Evolutionary conservation across 2,113 vertebrate genomes (phyloP).

Genomic region (Phylloscopus whistleri): DNA sequence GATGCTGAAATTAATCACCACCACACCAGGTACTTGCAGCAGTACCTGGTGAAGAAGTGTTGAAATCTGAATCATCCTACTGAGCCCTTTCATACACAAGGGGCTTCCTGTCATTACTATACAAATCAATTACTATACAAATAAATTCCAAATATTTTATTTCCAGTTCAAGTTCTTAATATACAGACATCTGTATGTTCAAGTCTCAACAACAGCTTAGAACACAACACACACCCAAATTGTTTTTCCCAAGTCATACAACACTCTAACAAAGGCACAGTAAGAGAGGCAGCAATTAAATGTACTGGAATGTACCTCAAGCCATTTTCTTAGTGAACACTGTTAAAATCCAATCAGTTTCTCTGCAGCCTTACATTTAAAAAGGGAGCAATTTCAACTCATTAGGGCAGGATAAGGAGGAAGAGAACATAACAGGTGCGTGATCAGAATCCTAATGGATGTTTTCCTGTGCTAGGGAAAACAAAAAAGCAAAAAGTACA

Average conservation of each 20-base stretch:
- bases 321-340: neutral
- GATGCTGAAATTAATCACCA: too few species aligned
- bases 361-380: neutral
- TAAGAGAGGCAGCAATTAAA: neutral
- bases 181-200: neutral
- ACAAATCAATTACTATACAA: neutral
- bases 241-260: neutral
- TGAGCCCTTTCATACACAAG: too few species aligned
- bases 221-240: neutral
- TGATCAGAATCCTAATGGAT: neutral
- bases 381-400: neutral
- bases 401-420: neutral
- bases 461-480: neutral
- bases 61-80: too few species aligned
- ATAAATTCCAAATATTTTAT: neutral
- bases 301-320: neutral
- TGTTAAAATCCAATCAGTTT: neutral
- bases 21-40: too few species aligned
- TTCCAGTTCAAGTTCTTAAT: neutral
- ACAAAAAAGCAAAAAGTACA: neutral
- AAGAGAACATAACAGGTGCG: neutral
- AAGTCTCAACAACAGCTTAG: neutral
- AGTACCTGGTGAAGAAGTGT: too few species aligned
- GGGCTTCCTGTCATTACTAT: too few species aligned
- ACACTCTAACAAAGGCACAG: neutral